Conservation (phyloP, 2,113 vertebrate species). For the Leucoraja erinaceus region DNA sequence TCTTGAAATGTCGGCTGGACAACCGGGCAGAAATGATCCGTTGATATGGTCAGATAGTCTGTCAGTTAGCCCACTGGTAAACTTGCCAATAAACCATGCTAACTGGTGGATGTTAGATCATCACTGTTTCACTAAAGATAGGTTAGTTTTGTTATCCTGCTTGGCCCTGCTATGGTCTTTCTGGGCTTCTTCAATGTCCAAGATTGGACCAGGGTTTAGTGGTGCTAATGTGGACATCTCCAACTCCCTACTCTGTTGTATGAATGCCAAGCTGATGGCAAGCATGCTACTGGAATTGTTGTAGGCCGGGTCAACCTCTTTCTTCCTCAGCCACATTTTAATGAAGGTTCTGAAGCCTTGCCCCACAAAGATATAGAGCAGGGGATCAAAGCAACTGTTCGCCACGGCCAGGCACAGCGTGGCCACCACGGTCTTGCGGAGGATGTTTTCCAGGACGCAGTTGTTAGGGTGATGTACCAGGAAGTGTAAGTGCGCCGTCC, state of each 20-base stretch:
- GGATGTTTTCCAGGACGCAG: conserved; percentile 40
- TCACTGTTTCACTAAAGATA: background rate
- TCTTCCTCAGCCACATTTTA: conserved; percentile 25
- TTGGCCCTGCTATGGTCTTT: background rate
- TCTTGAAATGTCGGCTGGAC: background rate
- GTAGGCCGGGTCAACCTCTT: background rate
- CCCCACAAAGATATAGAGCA: conserved; percentile 46
- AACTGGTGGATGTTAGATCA: background rate
- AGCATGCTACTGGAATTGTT: background rate
- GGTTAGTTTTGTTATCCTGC: no score
- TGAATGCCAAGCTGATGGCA: background rate
- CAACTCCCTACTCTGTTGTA: background rate
- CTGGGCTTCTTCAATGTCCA: fast-evolving
- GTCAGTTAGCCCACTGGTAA: background rate
- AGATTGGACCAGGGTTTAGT: background rate
- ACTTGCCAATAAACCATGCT: background rate
- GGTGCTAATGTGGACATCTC: background rate
- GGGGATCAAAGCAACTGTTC: conserved; percentile 47
- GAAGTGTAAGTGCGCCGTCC: conserved; percentile 46
- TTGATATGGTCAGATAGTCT: background rate
- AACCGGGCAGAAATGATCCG: background rate
- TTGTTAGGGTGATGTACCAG: conserved; percentile 29
- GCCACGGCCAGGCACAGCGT: conserved; percentile 44
- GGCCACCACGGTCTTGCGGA: conserved; percentile 44
- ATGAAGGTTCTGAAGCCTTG: conserved; percentile 43